Evolutionary conservation across 2,888 invertebrate species (phyloP).

Genomic region (Drosophila subquinaria): DNA sequence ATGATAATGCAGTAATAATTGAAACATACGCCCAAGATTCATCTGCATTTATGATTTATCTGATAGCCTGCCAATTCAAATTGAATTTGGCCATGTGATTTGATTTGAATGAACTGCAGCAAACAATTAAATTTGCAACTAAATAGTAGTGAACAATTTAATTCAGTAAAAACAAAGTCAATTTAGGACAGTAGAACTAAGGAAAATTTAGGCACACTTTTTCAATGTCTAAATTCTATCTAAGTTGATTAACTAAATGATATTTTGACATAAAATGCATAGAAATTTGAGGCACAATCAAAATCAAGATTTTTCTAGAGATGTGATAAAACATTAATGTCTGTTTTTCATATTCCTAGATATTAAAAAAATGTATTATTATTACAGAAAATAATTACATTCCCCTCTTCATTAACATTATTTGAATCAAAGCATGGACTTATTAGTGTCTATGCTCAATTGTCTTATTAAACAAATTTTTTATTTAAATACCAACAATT

Average conservation of each 20-base stretch:
- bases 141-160: not conserved
- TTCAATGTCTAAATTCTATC: not conserved
- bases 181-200: not conserved
- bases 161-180: not conserved
- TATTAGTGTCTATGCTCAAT: no score
- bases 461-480: not conserved
- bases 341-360: no score
- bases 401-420: no score
- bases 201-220: no score
- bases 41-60: conserved; percentile 19
- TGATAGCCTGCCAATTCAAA: conserved; percentile 10
- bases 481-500: not conserved
- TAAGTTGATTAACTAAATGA: not conserved
- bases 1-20: conserved; percentile 20
- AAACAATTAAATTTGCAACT: not conserved
- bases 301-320: no score
- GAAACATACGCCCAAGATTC: conserved; percentile 14
- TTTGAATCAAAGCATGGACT: no score
- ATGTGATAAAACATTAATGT: no score
- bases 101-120: conserved; percentile 3
- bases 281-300: no score
- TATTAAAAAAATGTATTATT: no score
- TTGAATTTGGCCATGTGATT: conserved; percentile 13
- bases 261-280: not conserved
- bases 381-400: no score